A percentile compares a stretch with the other conserved stretches of the same genome.
Conservation (phyloP, 2,113 vertebrate species). For the Enhydra lutris region DNA sequence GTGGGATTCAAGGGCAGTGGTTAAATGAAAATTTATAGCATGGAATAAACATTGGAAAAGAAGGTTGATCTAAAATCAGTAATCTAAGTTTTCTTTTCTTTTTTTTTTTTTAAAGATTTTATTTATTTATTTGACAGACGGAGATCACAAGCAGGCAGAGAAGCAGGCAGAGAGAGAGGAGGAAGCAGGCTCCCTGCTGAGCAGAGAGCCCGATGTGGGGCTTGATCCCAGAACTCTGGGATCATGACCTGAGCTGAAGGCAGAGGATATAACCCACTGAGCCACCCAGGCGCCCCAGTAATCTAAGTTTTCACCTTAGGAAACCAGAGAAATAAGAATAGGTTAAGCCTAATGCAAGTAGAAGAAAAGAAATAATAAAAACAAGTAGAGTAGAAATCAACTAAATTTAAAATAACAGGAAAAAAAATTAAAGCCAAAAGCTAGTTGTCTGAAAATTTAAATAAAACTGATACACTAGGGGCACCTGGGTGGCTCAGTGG, state of each 20-base stretch:
- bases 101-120: too few relatives aligned
- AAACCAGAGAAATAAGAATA: background rate
- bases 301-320: background rate
- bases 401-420: background rate
- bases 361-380: background rate
- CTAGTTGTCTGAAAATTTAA: background rate
- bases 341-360: background rate
- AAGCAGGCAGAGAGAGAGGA: too few relatives aligned
- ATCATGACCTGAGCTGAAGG: too few relatives aligned
- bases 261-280: too few relatives aligned
- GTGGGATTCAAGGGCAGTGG: background rate
- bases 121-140: too few relatives aligned
- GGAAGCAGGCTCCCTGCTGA: too few relatives aligned
- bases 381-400: background rate
- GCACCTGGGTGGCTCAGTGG: too few relatives aligned
- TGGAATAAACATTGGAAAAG: background rate
- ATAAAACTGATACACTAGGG: background rate
- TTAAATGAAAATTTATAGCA: background rate
- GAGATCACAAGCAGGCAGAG: too few relatives aligned
- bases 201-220: too few relatives aligned
- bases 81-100: background rate
- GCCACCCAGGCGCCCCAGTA: background rate
- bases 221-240: too few relatives aligned
- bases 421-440: background rate
- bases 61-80: background rate